Conservation (phyloP, 2,113 vertebrate genomes). For the Laticauda laticaudata region DNA sequence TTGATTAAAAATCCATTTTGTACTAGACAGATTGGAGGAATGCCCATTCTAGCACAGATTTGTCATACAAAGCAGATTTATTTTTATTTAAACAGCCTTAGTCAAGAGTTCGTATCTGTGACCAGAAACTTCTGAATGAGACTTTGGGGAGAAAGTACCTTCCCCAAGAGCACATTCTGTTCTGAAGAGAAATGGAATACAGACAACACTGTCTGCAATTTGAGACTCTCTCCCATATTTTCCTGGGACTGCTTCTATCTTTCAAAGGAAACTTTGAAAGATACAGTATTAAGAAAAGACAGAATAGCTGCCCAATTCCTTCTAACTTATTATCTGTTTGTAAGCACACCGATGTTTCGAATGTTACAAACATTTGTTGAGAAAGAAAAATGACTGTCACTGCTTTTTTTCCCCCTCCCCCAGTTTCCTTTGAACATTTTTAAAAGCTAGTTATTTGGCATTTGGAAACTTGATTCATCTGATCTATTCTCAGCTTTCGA, state of each 20-base stretch:
- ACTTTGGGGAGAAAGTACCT: neutral
- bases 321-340: neutral
- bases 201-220: neutral
- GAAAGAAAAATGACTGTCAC: neutral
- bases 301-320: neutral
- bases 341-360: neutral
- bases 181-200: neutral
- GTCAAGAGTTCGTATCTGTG: neutral
- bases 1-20: neutral
- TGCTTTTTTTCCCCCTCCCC: neutral
- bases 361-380: neutral
- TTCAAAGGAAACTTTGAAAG: neutral
- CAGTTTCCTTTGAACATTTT: neutral
- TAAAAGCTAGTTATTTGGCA: neutral
- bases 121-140: neutral
- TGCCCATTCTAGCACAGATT: neutral
- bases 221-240: neutral
- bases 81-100: neutral
- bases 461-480: neutral
- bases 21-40: neutral
- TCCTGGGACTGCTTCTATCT: neutral
- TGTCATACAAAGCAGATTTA: neutral
- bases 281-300: neutral
- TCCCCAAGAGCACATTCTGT: neutral
- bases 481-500: neutral